phyloP scores from a whole-genome alignment of 2,888 invertebrate species.

The Volucella bombylans region DNA sequence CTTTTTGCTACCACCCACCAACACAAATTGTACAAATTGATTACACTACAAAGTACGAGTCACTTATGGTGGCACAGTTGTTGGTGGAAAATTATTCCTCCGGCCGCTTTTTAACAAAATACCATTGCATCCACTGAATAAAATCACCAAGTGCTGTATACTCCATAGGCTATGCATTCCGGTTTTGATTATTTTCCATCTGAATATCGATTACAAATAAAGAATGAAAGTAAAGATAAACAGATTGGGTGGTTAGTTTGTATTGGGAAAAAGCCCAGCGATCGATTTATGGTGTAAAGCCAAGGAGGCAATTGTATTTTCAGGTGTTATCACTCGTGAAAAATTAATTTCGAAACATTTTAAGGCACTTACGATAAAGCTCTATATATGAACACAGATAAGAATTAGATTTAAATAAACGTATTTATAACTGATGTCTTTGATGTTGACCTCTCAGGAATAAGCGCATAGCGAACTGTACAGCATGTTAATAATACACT shows the following conservation, averaged over 20 bases:
- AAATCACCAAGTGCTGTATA: constrained; percentile 19
- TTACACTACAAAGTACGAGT: neutral
- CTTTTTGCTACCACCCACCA: neutral
- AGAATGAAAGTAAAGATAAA: constrained; percentile 11
- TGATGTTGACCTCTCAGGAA: too few relatives aligned
- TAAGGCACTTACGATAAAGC: too few relatives aligned
- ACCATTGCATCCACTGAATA: neutral
- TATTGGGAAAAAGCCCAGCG: too few relatives aligned
- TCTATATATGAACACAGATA: too few relatives aligned
- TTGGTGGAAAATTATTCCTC: neutral
- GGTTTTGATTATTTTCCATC: constrained; percentile 50
- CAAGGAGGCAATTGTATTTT: too few relatives aligned
- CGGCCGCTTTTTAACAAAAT: neutral
- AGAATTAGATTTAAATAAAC: too few relatives aligned
- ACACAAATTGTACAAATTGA: constrained; percentile 8
- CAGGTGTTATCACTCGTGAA: too few relatives aligned
- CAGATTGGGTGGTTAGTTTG: neutral
- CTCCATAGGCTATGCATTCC: constrained; percentile 8
- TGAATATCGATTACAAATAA: constrained; percentile 53
- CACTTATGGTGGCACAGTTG: neutral
- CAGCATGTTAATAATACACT: too few relatives aligned
- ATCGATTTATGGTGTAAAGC: too few relatives aligned
- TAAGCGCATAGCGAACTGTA: too few relatives aligned
- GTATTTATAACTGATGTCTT: too few relatives aligned
- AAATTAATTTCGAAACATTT: too few relatives aligned